Evolutionary conservation across 2,113 vertebrate species (phyloP).

Genomic region (Calonectris borealis): DNA sequence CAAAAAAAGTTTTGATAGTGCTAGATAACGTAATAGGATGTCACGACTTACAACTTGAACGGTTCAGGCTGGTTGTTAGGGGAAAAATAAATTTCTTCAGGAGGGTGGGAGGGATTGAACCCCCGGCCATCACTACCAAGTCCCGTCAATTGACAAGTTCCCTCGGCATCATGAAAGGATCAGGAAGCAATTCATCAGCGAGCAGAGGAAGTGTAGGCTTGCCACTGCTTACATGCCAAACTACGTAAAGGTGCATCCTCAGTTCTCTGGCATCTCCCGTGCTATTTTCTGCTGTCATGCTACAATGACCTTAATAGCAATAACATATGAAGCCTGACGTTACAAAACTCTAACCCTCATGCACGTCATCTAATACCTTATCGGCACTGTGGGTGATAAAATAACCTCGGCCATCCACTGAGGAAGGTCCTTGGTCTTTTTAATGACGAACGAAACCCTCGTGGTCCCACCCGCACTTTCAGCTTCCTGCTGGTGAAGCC

Average conservation of each 20-base stretch:
- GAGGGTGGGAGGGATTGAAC: neutral
- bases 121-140: neutral
- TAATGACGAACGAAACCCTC: neutral
- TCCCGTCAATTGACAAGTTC: neutral
- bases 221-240: neutral
- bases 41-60: neutral
- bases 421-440: neutral
- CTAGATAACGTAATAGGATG: too few species aligned
- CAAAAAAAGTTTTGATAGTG: neutral
- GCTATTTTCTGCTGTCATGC: neutral
- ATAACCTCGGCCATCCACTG: neutral
- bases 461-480: neutral
- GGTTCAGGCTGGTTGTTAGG: neutral
- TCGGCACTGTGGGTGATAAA: neutral
- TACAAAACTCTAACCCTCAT: neutral
- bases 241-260: neutral
- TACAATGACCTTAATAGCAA: neutral
- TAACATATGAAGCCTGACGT: rapidly evolving
- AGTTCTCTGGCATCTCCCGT: rapidly evolving
- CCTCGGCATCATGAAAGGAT: neutral
- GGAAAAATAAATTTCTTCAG: neutral
- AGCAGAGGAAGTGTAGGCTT: neutral
- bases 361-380: neutral
- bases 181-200: neutral
- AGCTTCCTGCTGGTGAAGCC: constrained; percentile 23